Evolutionary conservation across 2,888 invertebrate genomes (phyloP).

Genomic region (Galerucella nymphaeae): DNA sequence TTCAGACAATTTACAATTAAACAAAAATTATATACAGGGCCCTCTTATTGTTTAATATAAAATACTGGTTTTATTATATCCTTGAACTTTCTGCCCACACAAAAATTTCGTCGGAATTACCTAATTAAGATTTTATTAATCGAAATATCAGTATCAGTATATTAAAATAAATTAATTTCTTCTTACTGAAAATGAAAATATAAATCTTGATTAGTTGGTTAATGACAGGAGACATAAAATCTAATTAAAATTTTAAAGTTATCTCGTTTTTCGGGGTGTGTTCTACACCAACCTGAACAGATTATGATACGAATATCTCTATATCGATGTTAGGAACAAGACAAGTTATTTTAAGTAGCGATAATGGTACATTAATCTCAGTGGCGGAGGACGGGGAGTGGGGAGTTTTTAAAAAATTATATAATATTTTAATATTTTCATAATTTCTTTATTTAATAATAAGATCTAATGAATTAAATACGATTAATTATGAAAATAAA

Average conservation of each 20-base stretch:
- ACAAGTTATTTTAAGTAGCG: constrained; percentile 23
- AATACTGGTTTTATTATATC: too few relatives aligned
- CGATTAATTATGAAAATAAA: too few relatives aligned
- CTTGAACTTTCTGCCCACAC: neutral
- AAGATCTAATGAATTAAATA: too few relatives aligned
- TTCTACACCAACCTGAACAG: constrained; percentile 29
- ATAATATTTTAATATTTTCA: too few relatives aligned
- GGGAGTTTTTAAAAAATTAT: too few relatives aligned
- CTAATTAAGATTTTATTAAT: constrained; percentile 13
- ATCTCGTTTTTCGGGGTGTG: constrained; percentile 36
- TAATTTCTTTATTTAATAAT: too few relatives aligned
- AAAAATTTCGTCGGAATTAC: neutral
- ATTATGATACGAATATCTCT: neutral
- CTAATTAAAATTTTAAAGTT: constrained; percentile 38
- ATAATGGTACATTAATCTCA: neutral
- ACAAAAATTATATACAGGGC: too few relatives aligned
- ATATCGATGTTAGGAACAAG: constrained; percentile 14
- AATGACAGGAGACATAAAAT: constrained; percentile 24
- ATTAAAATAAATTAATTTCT: constrained; percentile 3
- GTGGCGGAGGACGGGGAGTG: neutral
- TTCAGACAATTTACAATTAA: too few relatives aligned
- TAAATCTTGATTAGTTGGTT: constrained; percentile 28
- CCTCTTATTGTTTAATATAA: too few relatives aligned
- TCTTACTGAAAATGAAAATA: neutral
- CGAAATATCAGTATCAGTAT: neutral